phyloP scores from a whole-genome alignment of 2,888 invertebrate genomes.

The Pristionchus fissidentatus region DNA sequence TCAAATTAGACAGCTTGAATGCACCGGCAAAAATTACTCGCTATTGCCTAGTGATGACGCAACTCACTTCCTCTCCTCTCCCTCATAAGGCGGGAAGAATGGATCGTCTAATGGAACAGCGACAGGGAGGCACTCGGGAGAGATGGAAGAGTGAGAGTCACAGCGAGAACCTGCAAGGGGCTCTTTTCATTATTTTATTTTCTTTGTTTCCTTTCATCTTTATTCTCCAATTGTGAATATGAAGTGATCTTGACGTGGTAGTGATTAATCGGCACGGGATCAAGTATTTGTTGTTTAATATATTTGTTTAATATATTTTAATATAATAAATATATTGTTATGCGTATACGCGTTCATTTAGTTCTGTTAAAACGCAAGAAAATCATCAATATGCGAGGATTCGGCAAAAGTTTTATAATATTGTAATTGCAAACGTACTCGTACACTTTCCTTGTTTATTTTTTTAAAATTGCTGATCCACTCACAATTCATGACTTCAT shows the following conservation, averaged over 20 bases:
- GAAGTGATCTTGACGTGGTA: too few relatives aligned
- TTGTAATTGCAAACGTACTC: too few relatives aligned
- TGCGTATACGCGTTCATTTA: background rate
- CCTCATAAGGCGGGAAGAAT: constrained; percentile 83
- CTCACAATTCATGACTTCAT: constrained; percentile 70
- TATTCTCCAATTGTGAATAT: too few relatives aligned
- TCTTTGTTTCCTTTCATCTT: too few relatives aligned
- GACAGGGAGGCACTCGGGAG: constrained; percentile 94
- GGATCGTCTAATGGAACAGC: constrained; percentile 90
- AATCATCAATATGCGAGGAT: background rate
- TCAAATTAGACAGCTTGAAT: too few relatives aligned
- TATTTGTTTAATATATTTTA: too few relatives aligned
- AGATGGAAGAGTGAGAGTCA: constrained; percentile 88
- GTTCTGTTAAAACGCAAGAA: background rate
- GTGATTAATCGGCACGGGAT: too few relatives aligned
- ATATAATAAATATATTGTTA: too few relatives aligned
- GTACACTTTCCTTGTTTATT: background rate
- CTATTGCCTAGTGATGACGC: background rate
- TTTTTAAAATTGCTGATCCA: background rate
- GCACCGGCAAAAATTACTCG: background rate
- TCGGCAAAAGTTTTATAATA: background rate
- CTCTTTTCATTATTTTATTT: too few relatives aligned
- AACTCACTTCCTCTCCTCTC: constrained; percentile 42
- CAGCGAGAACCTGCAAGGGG: constrained; percentile 78
- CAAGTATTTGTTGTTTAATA: background rate